Percentiles rank a stretch among this genome's conserved stretches.
Evolutionary conservation across 2,797 vertebrate genomes (phyloP).

Genomic region (Rhabdomys pumilio): DNA sequence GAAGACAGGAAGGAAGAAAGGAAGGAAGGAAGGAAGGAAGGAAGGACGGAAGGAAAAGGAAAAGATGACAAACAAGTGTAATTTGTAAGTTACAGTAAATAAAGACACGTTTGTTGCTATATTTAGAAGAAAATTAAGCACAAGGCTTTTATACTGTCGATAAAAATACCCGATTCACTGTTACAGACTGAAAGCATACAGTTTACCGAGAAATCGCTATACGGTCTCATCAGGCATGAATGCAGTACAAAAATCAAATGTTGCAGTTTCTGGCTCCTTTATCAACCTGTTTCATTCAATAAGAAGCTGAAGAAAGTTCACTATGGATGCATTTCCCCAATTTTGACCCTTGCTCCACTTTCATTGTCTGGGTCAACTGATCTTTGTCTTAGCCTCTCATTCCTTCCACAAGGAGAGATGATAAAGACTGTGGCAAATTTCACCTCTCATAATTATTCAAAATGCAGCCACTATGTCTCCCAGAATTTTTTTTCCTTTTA

Average conservation of each 20-base stretch:
- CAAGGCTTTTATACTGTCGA: not conserved
- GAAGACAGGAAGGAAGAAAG: too few species aligned
- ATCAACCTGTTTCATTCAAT: not conserved
- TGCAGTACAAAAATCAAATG: not conserved
- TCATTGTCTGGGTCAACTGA: not conserved
- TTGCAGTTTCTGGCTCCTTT: not conserved
- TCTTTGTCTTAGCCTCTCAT: not conserved
- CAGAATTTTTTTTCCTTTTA: not conserved
- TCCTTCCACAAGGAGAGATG: not conserved
- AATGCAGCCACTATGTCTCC: conserved; percentile 15
- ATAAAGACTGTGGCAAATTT: not conserved
- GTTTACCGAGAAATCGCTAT: not conserved
- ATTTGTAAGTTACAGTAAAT: conserved; percentile 6
- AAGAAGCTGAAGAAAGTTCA: not conserved
- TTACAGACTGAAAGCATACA: not conserved
- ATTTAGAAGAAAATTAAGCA: conserved; percentile 53
- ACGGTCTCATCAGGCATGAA: not conserved
- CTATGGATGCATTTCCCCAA: not conserved
- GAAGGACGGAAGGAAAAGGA: too few species aligned
- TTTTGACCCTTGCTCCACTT: not conserved
- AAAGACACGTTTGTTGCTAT: not conserved
- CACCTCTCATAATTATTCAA: conserved; percentile 7
- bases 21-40: too few species aligned
- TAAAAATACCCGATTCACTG: not conserved
- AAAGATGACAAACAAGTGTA: not conserved